These are phyloP conservation scores for Leptodactylus fuscus DNA, from an alignment of 2,113 vertebrate species.

Conservation along the genomic window DNA sequence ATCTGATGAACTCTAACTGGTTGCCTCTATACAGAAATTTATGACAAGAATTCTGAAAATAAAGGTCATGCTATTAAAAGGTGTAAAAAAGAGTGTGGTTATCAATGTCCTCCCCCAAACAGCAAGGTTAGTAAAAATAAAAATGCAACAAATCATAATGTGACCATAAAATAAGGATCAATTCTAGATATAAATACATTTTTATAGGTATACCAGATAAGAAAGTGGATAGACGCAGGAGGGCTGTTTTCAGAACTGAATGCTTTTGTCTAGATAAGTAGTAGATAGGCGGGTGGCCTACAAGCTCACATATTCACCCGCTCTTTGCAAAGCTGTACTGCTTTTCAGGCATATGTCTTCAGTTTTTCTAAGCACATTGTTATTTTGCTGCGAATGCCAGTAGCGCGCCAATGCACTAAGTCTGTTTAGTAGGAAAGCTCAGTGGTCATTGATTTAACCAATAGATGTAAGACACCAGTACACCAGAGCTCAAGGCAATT, in stretches of 20 bases:
- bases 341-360: constrained; percentile 31
- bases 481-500: constrained; percentile 50
- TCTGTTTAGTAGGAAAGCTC: constrained; percentile 48
- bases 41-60: no score
- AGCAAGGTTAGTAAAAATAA: neutral
- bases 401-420: constrained; percentile 41
- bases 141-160: neutral
- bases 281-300: constrained; percentile 6
- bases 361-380: constrained; percentile 55
- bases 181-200: neutral
- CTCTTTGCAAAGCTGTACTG: constrained; percentile 36
- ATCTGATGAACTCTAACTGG: neutral
- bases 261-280: neutral
- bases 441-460: constrained; percentile 54
- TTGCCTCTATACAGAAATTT: neutral
- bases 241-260: constrained; percentile 6
- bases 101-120: neutral
- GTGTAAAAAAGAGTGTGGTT: neutral
- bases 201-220: neutral
- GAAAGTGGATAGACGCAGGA: neutral
- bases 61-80: no score
- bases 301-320: neutral
- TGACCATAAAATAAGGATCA: neutral
- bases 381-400: constrained; percentile 47
- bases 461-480: constrained; percentile 41